Evolutionary conservation across 2,113 vertebrate genomes (phyloP).

Genomic region (Helogale parvula): DNA sequence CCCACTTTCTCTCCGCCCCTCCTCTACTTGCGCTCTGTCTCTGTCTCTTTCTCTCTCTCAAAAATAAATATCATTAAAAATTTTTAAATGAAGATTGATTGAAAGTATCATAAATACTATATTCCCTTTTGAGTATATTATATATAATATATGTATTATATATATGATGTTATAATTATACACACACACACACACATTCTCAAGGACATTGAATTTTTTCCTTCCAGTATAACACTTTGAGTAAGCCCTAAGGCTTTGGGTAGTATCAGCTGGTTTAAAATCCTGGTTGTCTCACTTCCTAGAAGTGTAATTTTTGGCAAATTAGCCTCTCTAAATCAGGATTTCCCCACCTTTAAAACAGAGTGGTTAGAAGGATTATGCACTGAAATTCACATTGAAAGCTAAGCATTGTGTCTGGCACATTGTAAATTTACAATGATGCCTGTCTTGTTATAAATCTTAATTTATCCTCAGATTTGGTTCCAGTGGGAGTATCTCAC

Average conservation of each 20-base stretch:
- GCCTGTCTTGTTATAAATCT: constrained; percentile 33
- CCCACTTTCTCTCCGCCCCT: too few species aligned
- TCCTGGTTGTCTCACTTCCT: neutral
- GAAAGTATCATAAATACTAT: neutral
- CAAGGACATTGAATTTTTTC: neutral
- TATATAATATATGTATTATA: neutral
- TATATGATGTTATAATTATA: neutral
- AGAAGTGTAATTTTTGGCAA: neutral
- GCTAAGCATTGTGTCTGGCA: constrained; percentile 4
- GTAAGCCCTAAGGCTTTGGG: neutral
- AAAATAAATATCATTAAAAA: too few species aligned
- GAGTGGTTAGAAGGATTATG: constrained; percentile 18
- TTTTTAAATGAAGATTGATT: neutral
- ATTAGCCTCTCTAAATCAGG: neutral
- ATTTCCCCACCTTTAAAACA: constrained; percentile 15
- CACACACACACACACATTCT: neutral
- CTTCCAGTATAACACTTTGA: neutral
- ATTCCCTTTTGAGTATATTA: neutral
- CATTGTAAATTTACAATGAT: neutral
- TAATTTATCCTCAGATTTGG: constrained; percentile 21
- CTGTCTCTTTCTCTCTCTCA: too few species aligned
- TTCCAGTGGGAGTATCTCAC: neutral
- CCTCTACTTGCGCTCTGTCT: too few species aligned
- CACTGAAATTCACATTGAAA: constrained; percentile 42
- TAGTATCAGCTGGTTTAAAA: neutral